Conservation (phyloP, 2,113 vertebrate species). For the Prionailurus viverrinus region DNA sequence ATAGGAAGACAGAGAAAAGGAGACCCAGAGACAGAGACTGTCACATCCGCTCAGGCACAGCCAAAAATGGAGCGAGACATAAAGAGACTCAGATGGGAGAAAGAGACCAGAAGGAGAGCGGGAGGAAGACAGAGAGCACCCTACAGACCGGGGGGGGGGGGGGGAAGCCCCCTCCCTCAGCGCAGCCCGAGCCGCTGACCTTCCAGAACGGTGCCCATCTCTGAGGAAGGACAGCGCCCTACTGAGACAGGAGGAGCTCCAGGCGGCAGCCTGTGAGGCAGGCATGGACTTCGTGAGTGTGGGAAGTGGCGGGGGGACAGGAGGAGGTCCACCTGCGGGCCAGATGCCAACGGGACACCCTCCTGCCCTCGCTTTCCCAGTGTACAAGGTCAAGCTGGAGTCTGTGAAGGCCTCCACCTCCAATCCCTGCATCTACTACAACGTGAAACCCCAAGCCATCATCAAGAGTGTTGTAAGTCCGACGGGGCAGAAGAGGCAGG, state of each 20-base stretch:
- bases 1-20: background rate
- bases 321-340: background rate
- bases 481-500: background rate
- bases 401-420: background rate
- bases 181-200: background rate
- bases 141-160: background rate
- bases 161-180: background rate
- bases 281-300: conserved; percentile 74
- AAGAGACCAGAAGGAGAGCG: background rate
- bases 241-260: conserved; percentile 59
- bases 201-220: conserved; percentile 88
- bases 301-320: accelerated
- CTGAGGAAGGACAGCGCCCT: conserved; percentile 78
- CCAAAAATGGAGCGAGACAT: background rate
- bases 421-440: conserved; percentile 69
- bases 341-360: accelerated
- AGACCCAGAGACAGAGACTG: background rate
- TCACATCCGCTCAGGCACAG: background rate
- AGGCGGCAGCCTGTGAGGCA: conserved; percentile 79
- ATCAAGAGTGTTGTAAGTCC: conserved; percentile 76
- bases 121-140: no score
- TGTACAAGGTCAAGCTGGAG: conserved; percentile 72
- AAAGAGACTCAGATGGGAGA: background rate
- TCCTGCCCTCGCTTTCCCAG: background rate
- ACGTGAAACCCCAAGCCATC: conserved; percentile 59